phyloP scores from a whole-genome alignment of 2,888 invertebrate species.

The Brassicogethes aeneus region DNA sequence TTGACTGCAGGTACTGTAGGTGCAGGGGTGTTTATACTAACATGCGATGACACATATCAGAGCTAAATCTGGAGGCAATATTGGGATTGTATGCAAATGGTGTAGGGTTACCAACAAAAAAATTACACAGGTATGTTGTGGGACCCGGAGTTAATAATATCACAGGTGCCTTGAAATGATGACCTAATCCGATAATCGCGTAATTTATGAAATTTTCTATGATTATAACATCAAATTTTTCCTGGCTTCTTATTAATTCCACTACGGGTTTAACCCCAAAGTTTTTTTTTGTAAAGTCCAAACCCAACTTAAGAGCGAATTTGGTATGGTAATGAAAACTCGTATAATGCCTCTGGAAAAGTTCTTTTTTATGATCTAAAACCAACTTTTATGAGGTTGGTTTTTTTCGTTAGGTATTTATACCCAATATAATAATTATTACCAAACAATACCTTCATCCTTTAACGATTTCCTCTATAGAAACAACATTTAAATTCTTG shows the following conservation, averaged over 20 bases:
- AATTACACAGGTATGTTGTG: not conserved
- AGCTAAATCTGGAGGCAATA: not conserved
- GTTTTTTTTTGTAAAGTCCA: conserved; percentile 25
- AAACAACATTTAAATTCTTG: conserved; percentile 35
- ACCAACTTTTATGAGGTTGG: no score
- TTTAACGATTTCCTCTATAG: conserved; percentile 11
- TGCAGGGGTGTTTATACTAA: not conserved
- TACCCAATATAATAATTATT: no score
- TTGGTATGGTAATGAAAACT: no score
- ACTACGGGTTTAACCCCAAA: conserved; percentile 25
- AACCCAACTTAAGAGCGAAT: not conserved
- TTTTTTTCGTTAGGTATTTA: no score
- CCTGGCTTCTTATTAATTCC: conserved; percentile 21
- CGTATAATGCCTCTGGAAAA: no score
- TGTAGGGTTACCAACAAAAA: not conserved
- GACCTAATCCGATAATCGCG: conserved; percentile 8
- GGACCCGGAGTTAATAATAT: not conserved
- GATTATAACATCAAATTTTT: conserved; percentile 27
- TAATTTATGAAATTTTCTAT: conserved; percentile 28
- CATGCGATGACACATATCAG: not conserved
- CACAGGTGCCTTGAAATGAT: not conserved
- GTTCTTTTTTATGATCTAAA: no score
- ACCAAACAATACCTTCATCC: conserved; percentile 14
- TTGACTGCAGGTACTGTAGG: not conserved
- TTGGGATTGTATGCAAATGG: not conserved